Evolutionary conservation across 2,888 invertebrate species (phyloP).

Genomic region (Melikaiella ostensackeni): DNA sequence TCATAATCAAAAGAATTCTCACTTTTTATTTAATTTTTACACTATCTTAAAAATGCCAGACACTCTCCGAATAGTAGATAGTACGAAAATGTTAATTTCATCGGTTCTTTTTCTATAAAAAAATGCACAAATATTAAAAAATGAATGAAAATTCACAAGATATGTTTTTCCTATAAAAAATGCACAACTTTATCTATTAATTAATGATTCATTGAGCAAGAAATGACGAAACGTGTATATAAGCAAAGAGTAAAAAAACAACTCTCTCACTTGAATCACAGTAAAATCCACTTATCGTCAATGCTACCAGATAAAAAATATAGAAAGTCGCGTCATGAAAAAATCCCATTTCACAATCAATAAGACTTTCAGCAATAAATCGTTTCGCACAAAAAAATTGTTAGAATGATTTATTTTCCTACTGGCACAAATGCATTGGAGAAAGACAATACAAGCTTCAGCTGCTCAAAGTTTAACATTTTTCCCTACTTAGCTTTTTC

Average conservation of each 20-base stretch:
- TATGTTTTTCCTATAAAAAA: neutral
- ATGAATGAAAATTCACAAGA: neutral
- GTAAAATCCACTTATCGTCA: neutral
- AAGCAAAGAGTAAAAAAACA: neutral
- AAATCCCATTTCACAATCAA: neutral
- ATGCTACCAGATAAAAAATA: neutral
- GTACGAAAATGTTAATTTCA: too few relatives aligned
- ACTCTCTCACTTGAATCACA: neutral
- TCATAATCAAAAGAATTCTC: too few relatives aligned
- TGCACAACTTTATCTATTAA: neutral
- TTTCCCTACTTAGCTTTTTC: neutral
- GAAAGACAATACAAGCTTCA: neutral
- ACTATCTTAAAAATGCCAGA: too few relatives aligned
- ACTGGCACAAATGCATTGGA: neutral
- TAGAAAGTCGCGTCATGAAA: neutral
- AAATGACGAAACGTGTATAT: neutral
- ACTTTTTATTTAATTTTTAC: too few relatives aligned
- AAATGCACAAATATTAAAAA: neutral
- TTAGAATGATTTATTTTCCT: neutral
- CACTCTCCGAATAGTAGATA: too few relatives aligned
- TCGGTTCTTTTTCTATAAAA: too few relatives aligned
- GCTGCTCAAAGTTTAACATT: neutral
- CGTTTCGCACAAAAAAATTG: neutral
- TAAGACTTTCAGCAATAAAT: neutral
- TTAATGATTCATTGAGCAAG: neutral